Conservation (phyloP, 2,888 invertebrate species). For the Cosmopolites sordidus region DNA sequence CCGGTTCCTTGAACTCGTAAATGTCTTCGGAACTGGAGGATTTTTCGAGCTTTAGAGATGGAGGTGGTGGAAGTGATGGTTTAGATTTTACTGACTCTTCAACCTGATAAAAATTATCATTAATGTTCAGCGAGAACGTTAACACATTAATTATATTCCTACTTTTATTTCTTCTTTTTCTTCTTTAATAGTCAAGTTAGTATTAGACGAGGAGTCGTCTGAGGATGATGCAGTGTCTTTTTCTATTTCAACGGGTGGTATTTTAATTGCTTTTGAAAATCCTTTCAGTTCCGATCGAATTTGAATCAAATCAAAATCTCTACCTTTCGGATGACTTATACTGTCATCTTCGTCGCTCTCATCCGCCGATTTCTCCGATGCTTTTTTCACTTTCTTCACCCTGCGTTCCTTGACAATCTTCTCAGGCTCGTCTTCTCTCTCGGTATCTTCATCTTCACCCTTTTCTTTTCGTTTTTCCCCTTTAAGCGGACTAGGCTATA, state of each 20-base stretch:
- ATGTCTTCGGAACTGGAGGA: conserved; percentile 56
- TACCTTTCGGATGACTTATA: conserved; percentile 54
- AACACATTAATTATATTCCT: conserved; percentile 17
- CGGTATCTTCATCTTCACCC: conserved; percentile 50
- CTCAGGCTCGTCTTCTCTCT: conserved; percentile 47
- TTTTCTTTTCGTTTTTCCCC: conserved; percentile 42
- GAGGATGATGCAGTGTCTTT: conserved; percentile 41
- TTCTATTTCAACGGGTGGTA: conserved; percentile 35
- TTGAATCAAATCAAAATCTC: conserved; percentile 80
- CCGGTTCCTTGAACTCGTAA: conserved; percentile 86
- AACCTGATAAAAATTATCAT: neutral
- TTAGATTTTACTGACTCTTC: conserved; percentile 6
- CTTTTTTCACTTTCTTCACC: conserved; percentile 44
- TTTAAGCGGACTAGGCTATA: conserved; percentile 25
- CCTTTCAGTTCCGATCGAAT: conserved; percentile 82
- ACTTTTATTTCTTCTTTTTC: conserved; percentile 24
- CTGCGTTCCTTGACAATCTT: conserved; percentile 33
- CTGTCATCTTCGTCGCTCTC: conserved; percentile 51
- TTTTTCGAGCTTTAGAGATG: conserved; percentile 31
- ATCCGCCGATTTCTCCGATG: conserved; percentile 46
- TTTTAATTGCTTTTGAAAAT: conserved; percentile 57
- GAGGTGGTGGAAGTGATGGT: neutral
- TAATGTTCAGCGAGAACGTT: too few relatives aligned
- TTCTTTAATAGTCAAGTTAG: conserved; percentile 19
- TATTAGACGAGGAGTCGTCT: conserved; percentile 32